These are phyloP conservation scores for Orchestes rusci DNA, from an alignment of 2,888 invertebrate genomes.

Conservation along the genomic window DNA sequence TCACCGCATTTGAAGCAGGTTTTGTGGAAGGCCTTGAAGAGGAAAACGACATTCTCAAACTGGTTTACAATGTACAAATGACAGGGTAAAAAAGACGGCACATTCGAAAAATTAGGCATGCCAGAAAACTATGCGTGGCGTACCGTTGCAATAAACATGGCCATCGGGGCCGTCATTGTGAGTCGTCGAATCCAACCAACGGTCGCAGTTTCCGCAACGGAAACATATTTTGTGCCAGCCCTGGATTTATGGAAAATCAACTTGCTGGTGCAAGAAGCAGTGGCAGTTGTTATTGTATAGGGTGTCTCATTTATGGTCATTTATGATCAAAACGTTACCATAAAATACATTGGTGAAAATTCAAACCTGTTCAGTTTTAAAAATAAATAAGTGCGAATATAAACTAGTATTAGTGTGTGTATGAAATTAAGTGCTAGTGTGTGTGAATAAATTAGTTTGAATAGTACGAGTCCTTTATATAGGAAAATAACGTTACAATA, in stretches of 20 bases:
- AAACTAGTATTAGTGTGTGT: no score
- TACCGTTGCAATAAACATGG: conserved; percentile 90
- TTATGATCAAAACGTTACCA: no score
- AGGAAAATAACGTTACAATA: no score
- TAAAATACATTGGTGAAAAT: no score
- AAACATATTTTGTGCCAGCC: conserved; percentile 87
- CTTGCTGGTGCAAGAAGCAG: no score
- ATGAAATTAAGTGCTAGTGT: no score
- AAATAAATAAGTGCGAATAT: no score
- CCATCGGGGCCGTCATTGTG: conserved; percentile 90
- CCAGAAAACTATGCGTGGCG: conserved; percentile 14
- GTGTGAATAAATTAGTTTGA: no score
- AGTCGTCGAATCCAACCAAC: conserved; percentile 79
- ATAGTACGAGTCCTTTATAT: no score
- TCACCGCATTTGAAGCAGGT: conserved; percentile 90
- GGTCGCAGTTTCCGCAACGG: conserved; percentile 79
- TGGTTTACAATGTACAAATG: not conserved
- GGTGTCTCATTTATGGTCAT: no score
- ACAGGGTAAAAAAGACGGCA: not conserved
- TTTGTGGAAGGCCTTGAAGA: conserved; percentile 76
- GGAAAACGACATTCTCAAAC: conserved; percentile 20
- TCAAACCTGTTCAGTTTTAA: no score
- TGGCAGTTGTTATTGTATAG: no score
- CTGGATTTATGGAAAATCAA: conserved; percentile 44
- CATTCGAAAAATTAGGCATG: not conserved